phyloP scores from a whole-genome alignment of 2,113 vertebrate species.

The Grallaria varia region DNA sequence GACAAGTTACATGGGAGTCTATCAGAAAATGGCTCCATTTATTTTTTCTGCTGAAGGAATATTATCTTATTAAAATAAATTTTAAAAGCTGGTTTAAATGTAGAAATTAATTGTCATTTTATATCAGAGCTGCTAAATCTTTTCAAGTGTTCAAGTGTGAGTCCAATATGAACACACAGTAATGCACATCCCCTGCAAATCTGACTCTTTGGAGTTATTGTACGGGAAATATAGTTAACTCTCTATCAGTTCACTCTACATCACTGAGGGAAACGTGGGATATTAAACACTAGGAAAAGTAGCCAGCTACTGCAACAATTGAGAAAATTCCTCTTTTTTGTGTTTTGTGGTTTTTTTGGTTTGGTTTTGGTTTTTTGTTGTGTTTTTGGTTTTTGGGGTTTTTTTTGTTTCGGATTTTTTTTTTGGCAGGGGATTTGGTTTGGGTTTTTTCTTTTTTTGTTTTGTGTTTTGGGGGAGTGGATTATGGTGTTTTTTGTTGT shows the following conservation, averaged over 20 bases:
- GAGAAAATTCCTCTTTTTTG: background rate
- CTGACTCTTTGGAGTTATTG: background rate
- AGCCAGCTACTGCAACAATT: background rate
- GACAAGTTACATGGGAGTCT: background rate
- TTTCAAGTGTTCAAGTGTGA: background rate
- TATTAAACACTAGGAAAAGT: background rate
- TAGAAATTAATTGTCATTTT: background rate
- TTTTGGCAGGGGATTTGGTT: background rate
- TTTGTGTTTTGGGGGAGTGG: too few relatives aligned
- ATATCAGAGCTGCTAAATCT: background rate
- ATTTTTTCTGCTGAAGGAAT: background rate
- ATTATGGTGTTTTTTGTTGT: background rate
- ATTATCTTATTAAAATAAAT: background rate
- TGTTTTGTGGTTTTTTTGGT: accelerated
- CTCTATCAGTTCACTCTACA: background rate
- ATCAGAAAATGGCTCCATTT: background rate
- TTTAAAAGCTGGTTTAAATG: background rate
- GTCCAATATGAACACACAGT: background rate
- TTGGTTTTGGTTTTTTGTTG: background rate
- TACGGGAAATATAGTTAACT: background rate
- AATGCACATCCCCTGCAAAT: background rate
- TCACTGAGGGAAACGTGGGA: background rate
- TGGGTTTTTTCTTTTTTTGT: too few relatives aligned
- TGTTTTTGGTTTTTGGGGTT: background rate
- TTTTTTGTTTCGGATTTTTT: too few relatives aligned